Conservation (phyloP, 2,888 invertebrate genomes). For the Deroplatys truncata region DNA sequence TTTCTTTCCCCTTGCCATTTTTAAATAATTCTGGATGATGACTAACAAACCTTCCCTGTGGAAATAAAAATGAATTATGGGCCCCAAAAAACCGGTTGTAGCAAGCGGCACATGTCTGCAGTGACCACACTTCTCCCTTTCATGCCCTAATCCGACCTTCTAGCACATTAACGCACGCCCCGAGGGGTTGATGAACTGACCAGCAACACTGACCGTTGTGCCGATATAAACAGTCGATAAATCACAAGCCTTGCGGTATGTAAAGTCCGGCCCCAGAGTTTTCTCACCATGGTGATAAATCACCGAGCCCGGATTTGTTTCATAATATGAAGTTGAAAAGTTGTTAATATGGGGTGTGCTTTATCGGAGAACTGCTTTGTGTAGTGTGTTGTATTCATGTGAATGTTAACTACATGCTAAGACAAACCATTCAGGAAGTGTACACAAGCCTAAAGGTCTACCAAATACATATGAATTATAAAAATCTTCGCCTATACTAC, state of each 20-base stretch:
- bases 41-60: background rate
- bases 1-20: background rate
- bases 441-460: too few relatives aligned
- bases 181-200: background rate
- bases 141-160: background rate
- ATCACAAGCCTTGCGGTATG: slow-evolving; percentile 8
- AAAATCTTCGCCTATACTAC: too few relatives aligned
- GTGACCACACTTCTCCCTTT: background rate
- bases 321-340: slow-evolving; percentile 13
- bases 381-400: background rate
- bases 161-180: background rate
- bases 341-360: slow-evolving; percentile 1
- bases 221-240: slow-evolving; percentile 26
- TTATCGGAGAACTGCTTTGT: background rate
- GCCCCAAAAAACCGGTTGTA: background rate
- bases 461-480: too few relatives aligned
- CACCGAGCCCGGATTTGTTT: slow-evolving; percentile 1
- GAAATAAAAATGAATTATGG: background rate
- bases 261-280: background rate
- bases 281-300: slow-evolving; percentile 4
- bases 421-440: background rate
- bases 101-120: background rate
- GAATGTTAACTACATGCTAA: background rate
- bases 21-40: background rate
- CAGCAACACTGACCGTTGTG: background rate